Evolutionary conservation across 92 coral and sea anemone genomes (phyloP).

Genomic region (Porites divaricata): DNA sequence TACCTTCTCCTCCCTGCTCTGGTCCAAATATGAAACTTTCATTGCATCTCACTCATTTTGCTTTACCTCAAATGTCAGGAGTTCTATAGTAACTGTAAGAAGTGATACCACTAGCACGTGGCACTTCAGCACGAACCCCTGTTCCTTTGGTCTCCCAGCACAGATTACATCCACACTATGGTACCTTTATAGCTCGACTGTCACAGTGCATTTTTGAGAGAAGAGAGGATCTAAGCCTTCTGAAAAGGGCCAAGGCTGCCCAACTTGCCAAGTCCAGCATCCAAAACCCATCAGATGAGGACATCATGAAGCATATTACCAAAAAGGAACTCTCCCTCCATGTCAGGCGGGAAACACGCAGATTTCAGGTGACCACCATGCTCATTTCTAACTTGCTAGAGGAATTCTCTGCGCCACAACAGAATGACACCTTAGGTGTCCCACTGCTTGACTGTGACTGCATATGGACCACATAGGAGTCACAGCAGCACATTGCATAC

Average conservation of each 20-base stretch:
- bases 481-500: slow-evolving; percentile 63
- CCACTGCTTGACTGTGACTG: slow-evolving; percentile 59
- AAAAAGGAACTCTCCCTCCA: slow-evolving; percentile 61
- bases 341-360: slow-evolving; percentile 52
- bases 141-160: slow-evolving; percentile 4
- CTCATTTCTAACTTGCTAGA: slow-evolving; percentile 35
- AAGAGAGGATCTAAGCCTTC: slow-evolving; percentile 44
- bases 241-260: slow-evolving; percentile 41
- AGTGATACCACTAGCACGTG: no score
- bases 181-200: slow-evolving; percentile 61
- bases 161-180: slow-evolving; percentile 65
- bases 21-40: no score
- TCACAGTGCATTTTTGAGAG: slow-evolving; percentile 56
- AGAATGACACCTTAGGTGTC: slow-evolving; percentile 64
- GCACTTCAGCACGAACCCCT: slow-evolving; percentile 6
- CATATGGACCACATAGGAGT: slow-evolving; percentile 61
- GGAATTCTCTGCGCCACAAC: slow-evolving; percentile 60
- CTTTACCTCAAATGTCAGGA: no score
- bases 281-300: slow-evolving; percentile 41
- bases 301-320: slow-evolving; percentile 27
- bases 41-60: no score
- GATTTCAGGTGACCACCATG: slow-evolving; percentile 48
- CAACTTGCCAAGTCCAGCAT: slow-evolving; percentile 20
- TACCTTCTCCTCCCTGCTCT: no score
- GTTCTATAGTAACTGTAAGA: no score